Evolutionary conservation across 2,888 invertebrate species (phyloP).

Genomic region (Meiosimyza decipiens): DNA sequence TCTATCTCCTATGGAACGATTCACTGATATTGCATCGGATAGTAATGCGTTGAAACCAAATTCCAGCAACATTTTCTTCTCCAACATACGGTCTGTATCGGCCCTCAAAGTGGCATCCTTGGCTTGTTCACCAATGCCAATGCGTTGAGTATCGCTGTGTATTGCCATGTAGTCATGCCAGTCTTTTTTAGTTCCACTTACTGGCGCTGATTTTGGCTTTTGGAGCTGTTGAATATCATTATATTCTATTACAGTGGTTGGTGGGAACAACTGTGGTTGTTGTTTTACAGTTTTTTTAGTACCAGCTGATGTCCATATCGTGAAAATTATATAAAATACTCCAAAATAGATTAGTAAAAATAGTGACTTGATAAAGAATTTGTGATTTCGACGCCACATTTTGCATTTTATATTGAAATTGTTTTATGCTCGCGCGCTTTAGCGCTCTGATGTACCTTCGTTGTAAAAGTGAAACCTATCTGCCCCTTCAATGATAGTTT

Average conservation of each 20-base stretch:
- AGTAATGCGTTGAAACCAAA: constrained; percentile 96
- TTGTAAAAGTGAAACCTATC: too few species aligned
- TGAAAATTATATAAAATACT: constrained; percentile 57
- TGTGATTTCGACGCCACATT: constrained; percentile 62
- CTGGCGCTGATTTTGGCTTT: constrained; percentile 31
- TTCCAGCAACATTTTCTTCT: constrained; percentile 75
- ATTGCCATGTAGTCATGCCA: constrained; percentile 84
- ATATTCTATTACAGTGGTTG: too few species aligned
- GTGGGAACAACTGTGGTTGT: too few species aligned
- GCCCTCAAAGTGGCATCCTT: constrained; percentile 73
- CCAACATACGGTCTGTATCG: constrained; percentile 73
- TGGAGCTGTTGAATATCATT: too few species aligned
- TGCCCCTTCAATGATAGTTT: too few species aligned
- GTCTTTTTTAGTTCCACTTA: constrained; percentile 71
- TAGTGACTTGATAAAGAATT: constrained; percentile 61
- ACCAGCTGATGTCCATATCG: constrained; percentile 60
- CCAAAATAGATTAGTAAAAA: constrained; percentile 54
- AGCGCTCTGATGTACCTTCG: too few species aligned
- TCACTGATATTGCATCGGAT: constrained; percentile 90
- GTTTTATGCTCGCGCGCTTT: too few species aligned
- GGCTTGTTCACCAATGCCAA: constrained; percentile 83
- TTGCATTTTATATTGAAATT: background rate
- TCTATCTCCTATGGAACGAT: constrained; percentile 85
- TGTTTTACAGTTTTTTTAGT: too few species aligned
- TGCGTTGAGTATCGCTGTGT: constrained; percentile 71